Evolutionary conservation across 2,113 vertebrate genomes (phyloP).

Genomic region (Corydoras maculifer): DNA sequence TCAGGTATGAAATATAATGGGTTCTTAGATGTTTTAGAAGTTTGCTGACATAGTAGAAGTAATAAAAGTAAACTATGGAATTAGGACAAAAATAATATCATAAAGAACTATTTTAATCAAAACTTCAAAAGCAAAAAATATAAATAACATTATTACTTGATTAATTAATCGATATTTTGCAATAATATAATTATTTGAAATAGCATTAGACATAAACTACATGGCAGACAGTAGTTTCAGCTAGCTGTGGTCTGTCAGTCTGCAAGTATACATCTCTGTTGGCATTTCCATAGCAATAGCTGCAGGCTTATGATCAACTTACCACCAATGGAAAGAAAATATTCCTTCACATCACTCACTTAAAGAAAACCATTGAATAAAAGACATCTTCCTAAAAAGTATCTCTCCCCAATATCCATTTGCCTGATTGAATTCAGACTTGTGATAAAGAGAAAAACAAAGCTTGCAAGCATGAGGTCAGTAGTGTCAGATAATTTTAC

Average conservation of each 20-base stretch:
- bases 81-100: no score
- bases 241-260: no score
- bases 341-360: neutral
- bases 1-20: no score
- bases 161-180: no score
- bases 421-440: no score
- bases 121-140: no score
- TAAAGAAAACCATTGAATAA: slow-evolving; percentile 10
- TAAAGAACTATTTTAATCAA: no score
- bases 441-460: slow-evolving; percentile 38
- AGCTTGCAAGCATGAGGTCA: slow-evolving; percentile 49
- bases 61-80: no score
- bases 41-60: no score
- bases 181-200: neutral
- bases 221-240: neutral
- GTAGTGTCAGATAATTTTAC: slow-evolving; percentile 48
- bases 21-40: no score
- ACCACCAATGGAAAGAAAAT: neutral
- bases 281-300: neutral
- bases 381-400: neutral
- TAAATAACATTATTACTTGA: no score
- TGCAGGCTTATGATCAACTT: slow-evolving; percentile 20
- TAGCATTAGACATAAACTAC: neutral
- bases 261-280: no score
- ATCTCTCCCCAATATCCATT: neutral